Conservation (phyloP, 2,113 vertebrate genomes). For the Ciconia stormi region DNA sequence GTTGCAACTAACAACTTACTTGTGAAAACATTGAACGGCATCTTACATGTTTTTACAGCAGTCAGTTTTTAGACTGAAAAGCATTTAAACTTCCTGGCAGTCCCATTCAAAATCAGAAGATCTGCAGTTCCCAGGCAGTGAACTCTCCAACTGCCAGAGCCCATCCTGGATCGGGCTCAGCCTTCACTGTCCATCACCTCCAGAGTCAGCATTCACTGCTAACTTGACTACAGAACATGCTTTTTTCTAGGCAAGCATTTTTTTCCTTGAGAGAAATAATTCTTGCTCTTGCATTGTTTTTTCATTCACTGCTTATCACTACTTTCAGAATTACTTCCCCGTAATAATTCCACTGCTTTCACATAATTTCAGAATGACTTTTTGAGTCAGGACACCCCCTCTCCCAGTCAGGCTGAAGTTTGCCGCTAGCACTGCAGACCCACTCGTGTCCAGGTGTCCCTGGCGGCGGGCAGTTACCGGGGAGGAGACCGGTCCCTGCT, state of each 20-base stretch:
- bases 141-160: neutral
- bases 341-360: too few species aligned
- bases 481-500: neutral
- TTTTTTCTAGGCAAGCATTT: neutral
- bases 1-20: neutral
- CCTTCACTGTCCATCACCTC: neutral
- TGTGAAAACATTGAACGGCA: neutral
- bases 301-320: neutral
- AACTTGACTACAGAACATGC: rapidly evolving
- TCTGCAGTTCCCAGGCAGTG: neutral
- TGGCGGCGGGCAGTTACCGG: rapidly evolving
- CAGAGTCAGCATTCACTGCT: neutral
- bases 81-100: neutral
- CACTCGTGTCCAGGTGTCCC: neutral
- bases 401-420: neutral
- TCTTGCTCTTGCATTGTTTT: neutral
- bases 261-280: neutral
- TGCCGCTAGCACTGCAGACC: neutral
- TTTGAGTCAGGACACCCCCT: too few species aligned
- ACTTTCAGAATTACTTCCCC: neutral
- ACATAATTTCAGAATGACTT: too few species aligned
- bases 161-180: rapidly evolving
- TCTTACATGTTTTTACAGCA: neutral
- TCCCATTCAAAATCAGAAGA: neutral
- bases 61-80: neutral